Base-by-base conservation (phyloP, 2,797 vertebrate genomes). In the Typhlichthys subterraneus region DNA sequence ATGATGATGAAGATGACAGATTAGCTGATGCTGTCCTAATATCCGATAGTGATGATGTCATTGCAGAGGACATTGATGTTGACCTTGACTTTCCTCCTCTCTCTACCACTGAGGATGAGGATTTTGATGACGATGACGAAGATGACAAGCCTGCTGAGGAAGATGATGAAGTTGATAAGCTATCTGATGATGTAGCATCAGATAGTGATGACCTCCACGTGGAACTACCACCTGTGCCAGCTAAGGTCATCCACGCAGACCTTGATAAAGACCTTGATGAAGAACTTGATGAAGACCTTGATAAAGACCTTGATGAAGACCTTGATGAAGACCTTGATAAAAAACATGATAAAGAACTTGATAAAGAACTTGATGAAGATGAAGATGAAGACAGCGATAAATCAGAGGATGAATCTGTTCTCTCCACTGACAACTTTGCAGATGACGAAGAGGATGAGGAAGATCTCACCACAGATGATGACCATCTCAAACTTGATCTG, bases 361-460 rank as follows among this genome's bases (percentile, higher is more conserved):
- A 70, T 48, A 46, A 7, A 4, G 14, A 10, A 29, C 60, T 46
- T 0, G 60, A 72, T 19, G 72, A 75, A 53, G 61, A 63, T 1
- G 75, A 66, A 4, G 77, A 76, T 11, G 82, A 80, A 0, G 67
- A 72, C 23, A 76, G 77, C 47, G 76, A 85, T 70, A 64, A 61
- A 76, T 80, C 75, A 59, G 84, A 76, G 7, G 80, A 79, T 3
- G 0, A 74, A 4, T 85, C 87, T 0, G 63, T 86, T 1, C 78
- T 72, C 12, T 81, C 86, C 12, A 85, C 84, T 4, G 89, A 90
- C 6, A 70, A 78, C 55, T 89, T 89, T 64, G 88, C 85, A 50
- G 87, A 86, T 0, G 82, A 87, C 58, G 87, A 88, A 77, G 82
- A 85, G 14, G 85, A 87, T 0, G 83, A 81, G 0, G 73, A 83